Evolutionary conservation across 1,140 invertebrate species (phyloP), one percentile per base, ranked within the genome.

Genomic region (Drosophila tani): DNA sequence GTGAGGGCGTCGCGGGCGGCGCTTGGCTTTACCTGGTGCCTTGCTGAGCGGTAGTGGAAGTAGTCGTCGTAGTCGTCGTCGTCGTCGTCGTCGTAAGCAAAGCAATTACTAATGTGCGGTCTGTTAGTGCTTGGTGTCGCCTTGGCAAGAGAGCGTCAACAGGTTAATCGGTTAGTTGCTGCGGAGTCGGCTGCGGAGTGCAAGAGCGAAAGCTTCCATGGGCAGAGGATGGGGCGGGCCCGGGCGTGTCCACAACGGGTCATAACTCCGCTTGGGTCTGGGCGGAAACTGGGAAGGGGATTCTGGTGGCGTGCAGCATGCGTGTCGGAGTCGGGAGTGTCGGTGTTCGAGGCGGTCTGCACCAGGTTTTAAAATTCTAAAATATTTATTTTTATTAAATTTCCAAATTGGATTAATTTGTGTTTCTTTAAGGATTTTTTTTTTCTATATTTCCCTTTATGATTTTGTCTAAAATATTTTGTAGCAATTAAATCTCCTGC

Each of bases 51-150:
- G 62, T 73, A 43, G 80, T 91, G 70, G 81, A 79, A 82, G 73
- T 83, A 73, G 64, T 74, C 79, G 70, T 81, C 75, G 53, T 81
- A 68, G 32, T 35, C 19, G 32, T 55, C 5, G 53, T 55, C 12
- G 53, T 80, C 79, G 68, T 90, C 65, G 46, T 92, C 91, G 83
- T 92, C 88, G 77, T 84, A 92, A 79, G 91, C 82, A 88, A 91
- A 92, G 91, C 91, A 83, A 82, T 79, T 80, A 84, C 86, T 92
- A 81, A 79, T 91, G 76, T 92, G 87, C 74, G 85, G 63, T 78
- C 88, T 79, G 80, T 87, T 91, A 85, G 85, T 83, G 78, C 76
- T 77, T 79, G 80, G 81, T 70, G 86, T 92, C 77, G 60, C 79
- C 86, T 87, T 92, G 87, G 63, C 82, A 84, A 79, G 55, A 88